Evolutionary conservation across 2,888 invertebrate genomes (phyloP).

Genomic region (Hydropsyche betteni): DNA sequence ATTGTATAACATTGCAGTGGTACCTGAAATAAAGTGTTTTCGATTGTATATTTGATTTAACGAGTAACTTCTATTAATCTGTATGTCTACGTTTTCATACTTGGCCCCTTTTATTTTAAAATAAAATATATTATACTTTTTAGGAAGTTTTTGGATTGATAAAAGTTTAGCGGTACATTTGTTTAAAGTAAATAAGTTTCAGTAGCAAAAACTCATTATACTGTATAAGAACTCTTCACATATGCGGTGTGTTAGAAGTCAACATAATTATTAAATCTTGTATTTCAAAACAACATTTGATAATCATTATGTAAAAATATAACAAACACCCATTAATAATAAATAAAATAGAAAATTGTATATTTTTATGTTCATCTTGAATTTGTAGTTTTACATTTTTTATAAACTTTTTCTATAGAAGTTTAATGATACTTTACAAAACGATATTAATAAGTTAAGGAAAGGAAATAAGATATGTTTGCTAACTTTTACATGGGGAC

Average conservation of each 20-base stretch:
- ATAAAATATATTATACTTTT: neutral
- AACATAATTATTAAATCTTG: constrained; percentile 17
- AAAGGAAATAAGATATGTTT: constrained; percentile 17
- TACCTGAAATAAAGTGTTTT: constrained; percentile 34
- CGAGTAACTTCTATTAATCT: neutral
- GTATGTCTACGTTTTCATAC: too few species aligned
- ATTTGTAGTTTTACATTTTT: constrained; percentile 32
- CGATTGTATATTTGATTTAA: too few species aligned
- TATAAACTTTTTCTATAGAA: constrained; percentile 29
- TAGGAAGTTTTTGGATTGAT: neutral
- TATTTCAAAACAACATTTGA: constrained; percentile 21
- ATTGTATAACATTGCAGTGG: constrained; percentile 38
- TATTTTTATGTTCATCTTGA: constrained; percentile 28
- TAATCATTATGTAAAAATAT: constrained; percentile 23
- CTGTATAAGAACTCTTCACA: constrained; percentile 8
- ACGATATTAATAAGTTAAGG: constrained; percentile 22
- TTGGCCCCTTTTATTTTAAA: constrained; percentile 1
- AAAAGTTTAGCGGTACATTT: neutral
- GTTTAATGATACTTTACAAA: constrained; percentile 22
- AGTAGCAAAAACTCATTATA: neutral
- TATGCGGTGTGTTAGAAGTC: constrained; percentile 10
- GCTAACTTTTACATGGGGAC: constrained; percentile 9
- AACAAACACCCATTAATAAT: constrained; percentile 17
- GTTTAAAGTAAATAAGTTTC: neutral
- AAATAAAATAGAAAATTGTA: constrained; percentile 25